A percentile compares a stretch with the other conserved stretches of the same genome.
These are phyloP conservation scores for Penaeus monodon DNA, from an alignment of 2,888 invertebrate genomes.

Conservation along the genomic window DNA sequence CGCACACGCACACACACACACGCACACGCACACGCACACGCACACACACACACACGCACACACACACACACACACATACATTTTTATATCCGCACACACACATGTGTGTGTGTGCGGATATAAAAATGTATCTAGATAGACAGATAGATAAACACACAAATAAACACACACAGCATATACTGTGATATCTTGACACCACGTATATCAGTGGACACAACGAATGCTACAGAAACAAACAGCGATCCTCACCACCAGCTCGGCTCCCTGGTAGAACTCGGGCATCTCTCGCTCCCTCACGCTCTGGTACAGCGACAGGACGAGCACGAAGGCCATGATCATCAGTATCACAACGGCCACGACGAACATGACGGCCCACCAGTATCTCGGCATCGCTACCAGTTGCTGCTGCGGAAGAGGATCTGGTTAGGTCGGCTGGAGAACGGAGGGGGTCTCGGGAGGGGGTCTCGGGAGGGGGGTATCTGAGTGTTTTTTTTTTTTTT, in stretches of 20 bases:
- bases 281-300: constrained; percentile 34
- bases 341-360: constrained; percentile 53
- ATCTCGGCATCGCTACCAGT: constrained; percentile 44
- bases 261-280: constrained; percentile 55
- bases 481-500: too few species aligned
- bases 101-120: too few species aligned
- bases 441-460: neutral
- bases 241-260: constrained; percentile 48
- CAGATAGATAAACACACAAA: neutral
- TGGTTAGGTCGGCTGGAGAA: too few species aligned
- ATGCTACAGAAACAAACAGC: neutral
- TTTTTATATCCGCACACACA: too few species aligned
- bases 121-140: too few species aligned
- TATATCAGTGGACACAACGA: neutral
- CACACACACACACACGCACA: too few species aligned
- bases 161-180: neutral
- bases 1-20: too few species aligned
- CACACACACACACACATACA: too few species aligned
- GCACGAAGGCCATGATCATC: constrained; percentile 49
- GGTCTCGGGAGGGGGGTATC: too few species aligned
- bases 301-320: constrained; percentile 55
- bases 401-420: constrained; percentile 5
- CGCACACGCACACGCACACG: too few species aligned
- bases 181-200: too few species aligned
- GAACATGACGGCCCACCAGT: constrained; percentile 62